Evolutionary conservation across 92 coral and sea anemone species (phyloP), one percentile per base, ranked within the genome.

Genomic region (Anthopleura xanthogrammica): DNA sequence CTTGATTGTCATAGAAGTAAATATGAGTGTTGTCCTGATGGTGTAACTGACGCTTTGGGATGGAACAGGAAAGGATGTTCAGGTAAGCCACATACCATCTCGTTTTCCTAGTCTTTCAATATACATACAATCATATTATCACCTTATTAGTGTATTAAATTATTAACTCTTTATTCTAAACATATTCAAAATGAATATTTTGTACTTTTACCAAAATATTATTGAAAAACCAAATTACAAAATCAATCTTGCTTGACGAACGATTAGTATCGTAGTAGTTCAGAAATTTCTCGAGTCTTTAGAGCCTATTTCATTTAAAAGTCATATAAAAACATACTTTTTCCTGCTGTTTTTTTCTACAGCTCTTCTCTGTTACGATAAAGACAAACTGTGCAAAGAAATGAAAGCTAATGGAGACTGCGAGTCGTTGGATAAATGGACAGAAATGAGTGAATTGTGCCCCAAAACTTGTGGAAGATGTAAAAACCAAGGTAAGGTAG

Each of bases 371-470:
- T 77, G 80, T 13, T 77, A 77, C 80, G 80, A 77, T 41, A 77
- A 77, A 52, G 43, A 52, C 2, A 23, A 22, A 29, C 41, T 23
- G 14, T 77, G 80, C 60, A 77, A 77, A 22, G 41, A 50, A 77
- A 77, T 52, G 58, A 77, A 77, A 55, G 58, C 42, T 41, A 77
- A 77, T 52, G 80, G 80, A 36, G 80, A 77, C 12, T 77, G 80
- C n/a, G 41, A 52, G 0, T 20, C 80, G 6, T 1, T 52, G 22
- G 65, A 77, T 2, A 50, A 52, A 50, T 77, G 80, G 80, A 12
- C 22, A 2, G 80, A 77, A 12, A 77, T 77, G 80, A 52, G 20
- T 41, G 80, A 77, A 13, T 12, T 22, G 40, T 77, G 80, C 41
- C 62, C 80, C 41, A 77, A 77, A 41, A 52, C 80, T 50, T 77